phyloP scores from a whole-genome alignment of 2,797 vertebrate species.

The Coregonus suidteri region DNA sequence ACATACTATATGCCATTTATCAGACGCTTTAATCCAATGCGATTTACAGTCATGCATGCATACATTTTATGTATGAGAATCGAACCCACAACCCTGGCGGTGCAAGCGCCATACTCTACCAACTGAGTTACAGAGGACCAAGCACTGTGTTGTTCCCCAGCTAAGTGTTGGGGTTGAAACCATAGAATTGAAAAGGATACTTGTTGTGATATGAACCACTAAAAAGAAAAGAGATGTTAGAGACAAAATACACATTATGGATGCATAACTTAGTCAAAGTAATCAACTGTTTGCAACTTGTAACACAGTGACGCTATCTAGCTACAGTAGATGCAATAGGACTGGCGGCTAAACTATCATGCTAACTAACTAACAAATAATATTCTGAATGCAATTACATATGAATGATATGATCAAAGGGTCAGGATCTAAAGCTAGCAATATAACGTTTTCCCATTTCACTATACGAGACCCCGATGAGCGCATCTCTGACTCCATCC shows the following conservation, averaged over 20 bases:
- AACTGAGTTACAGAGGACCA: no score
- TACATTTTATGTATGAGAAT: no score
- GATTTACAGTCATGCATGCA: no score
- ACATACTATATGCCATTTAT: no score
- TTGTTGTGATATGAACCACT: constrained; percentile 82
- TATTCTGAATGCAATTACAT: background rate
- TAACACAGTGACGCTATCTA: constrained; percentile 12
- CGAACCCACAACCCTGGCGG: no score
- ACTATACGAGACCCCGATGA: background rate
- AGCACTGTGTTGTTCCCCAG: background rate
- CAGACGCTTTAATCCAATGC: no score
- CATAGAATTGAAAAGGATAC: constrained; percentile 52
- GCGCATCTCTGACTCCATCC: constrained; percentile 29
- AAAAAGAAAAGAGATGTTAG: constrained; percentile 34
- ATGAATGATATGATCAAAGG: background rate
- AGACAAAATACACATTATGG: background rate
- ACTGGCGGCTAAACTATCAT: background rate
- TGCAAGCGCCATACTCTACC: no score
- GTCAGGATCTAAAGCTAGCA: background rate
- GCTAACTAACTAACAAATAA: background rate
- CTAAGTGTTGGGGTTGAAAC: background rate
- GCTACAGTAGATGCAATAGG: background rate
- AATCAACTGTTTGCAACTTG: background rate
- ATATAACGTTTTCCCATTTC: background rate
- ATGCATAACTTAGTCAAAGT: background rate